Base-by-base conservation (phyloP, 2,113 vertebrate genomes). In the Poeciliopsis prolifica region DNA sequence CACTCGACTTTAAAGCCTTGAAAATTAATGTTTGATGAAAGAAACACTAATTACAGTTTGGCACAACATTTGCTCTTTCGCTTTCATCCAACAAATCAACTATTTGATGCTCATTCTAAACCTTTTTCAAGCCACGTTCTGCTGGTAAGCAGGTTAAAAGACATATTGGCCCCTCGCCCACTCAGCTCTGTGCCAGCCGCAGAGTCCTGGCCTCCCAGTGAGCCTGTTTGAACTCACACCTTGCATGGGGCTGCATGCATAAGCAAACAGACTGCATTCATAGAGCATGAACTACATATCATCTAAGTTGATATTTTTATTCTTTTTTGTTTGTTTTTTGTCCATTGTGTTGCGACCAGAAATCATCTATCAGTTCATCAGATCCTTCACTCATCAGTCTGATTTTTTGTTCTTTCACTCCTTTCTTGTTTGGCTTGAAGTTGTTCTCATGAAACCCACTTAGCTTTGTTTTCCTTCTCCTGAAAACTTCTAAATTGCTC, bases 401-500 rank as follows among this genome's bases (percentile, higher is more conserved):
- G 71, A 24, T 54, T 72, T 64, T 75, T 64, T 68, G 68, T 37
- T 84, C 44, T 71, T 79, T 77, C 64, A 44, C 68, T 68, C 5
- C 4, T 70, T 60, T 40, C n/a, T 74, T 78, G 60, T 74, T 82
- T 60, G n/a, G 26, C 81, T 75, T 81, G 66, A 80, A 74, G 68
- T 76, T 29, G 15, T 31, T 70, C 65, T 67, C 58, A 37, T 44
- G 17, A 82, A 31, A 78, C 65, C 77, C 33, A 14, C 1, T 14
- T 77, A 54, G 65, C 31, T 74, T 69, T 13, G 3, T 33, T 79
- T 62, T 74, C 81, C 67, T 75, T 86, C 66, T 4, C 24, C 67
- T 77, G 26, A 48, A 83, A 79, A 75, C 54, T 75, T 62, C 69
- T 19, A 60, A 66, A 48, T 82, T 24, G 19, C 24, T n/a, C 24